Evolutionary conservation across 2,113 vertebrate species (phyloP), one percentile per base, ranked within the genome.

Genomic region (Leptodactylus fuscus): DNA sequence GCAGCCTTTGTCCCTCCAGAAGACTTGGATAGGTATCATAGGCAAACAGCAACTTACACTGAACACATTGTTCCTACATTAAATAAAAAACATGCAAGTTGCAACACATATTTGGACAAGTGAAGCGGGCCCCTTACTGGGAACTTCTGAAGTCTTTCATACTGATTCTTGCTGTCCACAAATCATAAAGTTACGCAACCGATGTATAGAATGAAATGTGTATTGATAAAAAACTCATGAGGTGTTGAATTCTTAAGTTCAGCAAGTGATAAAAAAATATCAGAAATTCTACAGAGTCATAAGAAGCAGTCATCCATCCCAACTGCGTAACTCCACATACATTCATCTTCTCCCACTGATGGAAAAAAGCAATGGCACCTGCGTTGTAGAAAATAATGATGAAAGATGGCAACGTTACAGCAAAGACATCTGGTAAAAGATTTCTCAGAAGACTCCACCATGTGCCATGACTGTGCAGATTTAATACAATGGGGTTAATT

Each of bases 51-150:
- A 41, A 58, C 29, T 38, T 77, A 48, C 73, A 49, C 24, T 65
- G 82, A 77, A 67, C 58, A 85, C 29, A 62, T 51, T 85, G 73
- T 77, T 83, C 73, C 48, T 55, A 38, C 5, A 55, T 44, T 18
- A 18, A 34, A 67, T 67, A 34, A 55, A 32, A 81, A 69, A 81
- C 81, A 82, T 24, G 32, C 22, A 73, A 53, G 67, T 82, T 71
- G 62, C 65, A 71, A 55, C 29, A 82, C 20, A 60, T 60, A 60
- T 58, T 79, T 55, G 49, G 20, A 32, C 5, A 13, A 46, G 24
- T 49, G 32, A 53, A 13, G 18, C 36, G 27, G 27, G 27, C 48
- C 48, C 27, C 24, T 4, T 16, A 0, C 6, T 51, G 9, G 20
- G 18, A 51, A 51, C 27, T 12, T 22, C 48, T 34, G 16, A 76